Base-by-base conservation (phyloP, 1,140 invertebrate genomes). In the Drosophila kurseongensis region DNA sequence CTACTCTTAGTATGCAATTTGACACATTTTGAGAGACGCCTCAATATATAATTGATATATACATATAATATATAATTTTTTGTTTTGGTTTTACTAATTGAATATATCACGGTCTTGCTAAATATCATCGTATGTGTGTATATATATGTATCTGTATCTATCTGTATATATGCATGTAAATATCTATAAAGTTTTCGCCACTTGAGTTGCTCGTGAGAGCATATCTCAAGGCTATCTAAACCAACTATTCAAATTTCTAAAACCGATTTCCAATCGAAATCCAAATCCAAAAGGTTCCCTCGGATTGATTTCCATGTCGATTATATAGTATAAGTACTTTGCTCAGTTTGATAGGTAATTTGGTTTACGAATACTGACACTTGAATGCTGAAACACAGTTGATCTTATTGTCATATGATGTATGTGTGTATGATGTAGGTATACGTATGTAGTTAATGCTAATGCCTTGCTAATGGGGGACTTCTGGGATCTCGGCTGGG, bases 321-420 rank as follows among this genome's bases (percentile, higher is more conserved):
- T 38, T 68, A 44, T 16, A 60, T 63, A 68, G 47, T 68, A 38
- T 63, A 82, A 69, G 71, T 81, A 56, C 75, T 73, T 61, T 56
- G 45, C 50, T 71, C 47, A 58, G 60, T 74, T 76, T 57, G 51
- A 75, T 90, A 86, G 86, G 83, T 90, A 86, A 80, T 90, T 90
- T 86, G 77, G 88, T 88, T 90, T 86, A 74, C 82, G 79, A 90
- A 90, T 90, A 88, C 86, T 90, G 82, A 86, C 76, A 83, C 82
- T 83, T 88, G 88, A 80, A 80, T 90, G 76, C 61, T 91, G 88
- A 91, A 91, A 91, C 88, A 91, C 88, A 91, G 88, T 91, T 91
- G 88, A 91, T 88, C 83, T 91, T 91, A 91, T 91, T 91, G 88
- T 91, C 88, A 91, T 91, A 88, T 83, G 80, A 91, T 89, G 74